These are phyloP conservation scores for Catalaphyllia jardinei DNA, from an alignment of 64 coral and sea anemone genomes.

Conservation along the genomic window DNA sequence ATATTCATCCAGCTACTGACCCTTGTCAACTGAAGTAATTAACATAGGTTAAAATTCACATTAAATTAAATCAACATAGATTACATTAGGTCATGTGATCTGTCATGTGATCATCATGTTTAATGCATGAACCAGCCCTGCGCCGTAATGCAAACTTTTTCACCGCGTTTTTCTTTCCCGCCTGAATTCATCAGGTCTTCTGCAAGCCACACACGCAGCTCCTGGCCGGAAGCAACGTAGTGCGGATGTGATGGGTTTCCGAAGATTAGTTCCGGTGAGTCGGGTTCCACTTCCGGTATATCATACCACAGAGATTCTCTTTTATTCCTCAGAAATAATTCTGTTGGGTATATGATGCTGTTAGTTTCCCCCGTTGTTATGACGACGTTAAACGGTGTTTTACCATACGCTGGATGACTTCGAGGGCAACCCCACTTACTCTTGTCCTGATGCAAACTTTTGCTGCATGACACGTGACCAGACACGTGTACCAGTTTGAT, in stretches of 20 bases:
- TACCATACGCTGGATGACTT: neutral
- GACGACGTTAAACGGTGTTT: constrained; percentile 23
- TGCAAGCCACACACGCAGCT: constrained; percentile 16
- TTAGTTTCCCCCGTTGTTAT: constrained; percentile 15
- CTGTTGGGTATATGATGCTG: neutral
- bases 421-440: constrained; percentile 29
- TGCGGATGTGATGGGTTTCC: constrained; percentile 8
- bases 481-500: constrained; percentile 23
- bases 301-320: constrained; percentile 11
- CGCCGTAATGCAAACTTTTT: neutral
- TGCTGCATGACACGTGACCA: neutral
- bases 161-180: neutral
- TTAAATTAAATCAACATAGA: no score
- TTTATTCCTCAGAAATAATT: neutral
- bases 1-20: no score
- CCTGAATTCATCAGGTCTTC: neutral
- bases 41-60: no score
- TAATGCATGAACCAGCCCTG: constrained; percentile 11
- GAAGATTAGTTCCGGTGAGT: constrained; percentile 22
- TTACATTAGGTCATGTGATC: neutral
- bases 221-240: constrained; percentile 13
- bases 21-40: no score
- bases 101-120: neutral
- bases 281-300: neutral
- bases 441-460: neutral